phyloP scores from a whole-genome alignment of 35 echinoderm and acorn worm species.

The Ophiothrix spiculata region DNA sequence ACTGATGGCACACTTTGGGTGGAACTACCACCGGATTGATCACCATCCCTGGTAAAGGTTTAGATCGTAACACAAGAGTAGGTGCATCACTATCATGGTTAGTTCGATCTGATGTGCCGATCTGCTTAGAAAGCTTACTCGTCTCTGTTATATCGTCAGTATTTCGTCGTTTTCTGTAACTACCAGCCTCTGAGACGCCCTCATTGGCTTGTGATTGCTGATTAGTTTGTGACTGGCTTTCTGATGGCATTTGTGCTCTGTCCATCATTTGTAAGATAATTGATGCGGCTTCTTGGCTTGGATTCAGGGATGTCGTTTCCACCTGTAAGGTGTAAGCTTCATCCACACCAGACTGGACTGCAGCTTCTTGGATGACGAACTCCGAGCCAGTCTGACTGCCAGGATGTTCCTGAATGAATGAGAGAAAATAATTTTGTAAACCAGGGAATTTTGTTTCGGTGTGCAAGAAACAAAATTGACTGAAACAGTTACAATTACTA shows the following conservation, averaged over 20 bases:
- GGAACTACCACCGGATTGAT: not conserved
- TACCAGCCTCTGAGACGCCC: too few species aligned
- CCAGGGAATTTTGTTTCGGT: too few species aligned
- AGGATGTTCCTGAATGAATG: not conserved
- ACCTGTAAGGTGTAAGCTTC: not conserved
- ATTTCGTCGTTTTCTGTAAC: not conserved
- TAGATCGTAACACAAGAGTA: not conserved
- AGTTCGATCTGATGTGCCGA: not conserved
- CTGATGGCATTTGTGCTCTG: not conserved
- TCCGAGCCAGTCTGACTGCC: not conserved
- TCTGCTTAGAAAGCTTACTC: not conserved
- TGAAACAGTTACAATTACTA: too few species aligned
- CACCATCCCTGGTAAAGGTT: not conserved
- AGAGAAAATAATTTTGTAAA: too few species aligned
- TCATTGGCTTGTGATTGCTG: not conserved
- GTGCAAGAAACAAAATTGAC: too few species aligned
- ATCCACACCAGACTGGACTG: not conserved
- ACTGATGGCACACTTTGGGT: not conserved
- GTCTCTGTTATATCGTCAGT: not conserved
- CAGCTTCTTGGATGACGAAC: not conserved
- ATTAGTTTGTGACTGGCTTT: not conserved
- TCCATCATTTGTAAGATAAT: constrained; percentile 1
- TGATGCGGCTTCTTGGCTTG: not conserved
- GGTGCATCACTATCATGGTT: not conserved
- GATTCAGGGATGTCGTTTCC: not conserved